phyloP scores from a whole-genome alignment of 2,888 invertebrate species.

The Aporophyla nigra region DNA sequence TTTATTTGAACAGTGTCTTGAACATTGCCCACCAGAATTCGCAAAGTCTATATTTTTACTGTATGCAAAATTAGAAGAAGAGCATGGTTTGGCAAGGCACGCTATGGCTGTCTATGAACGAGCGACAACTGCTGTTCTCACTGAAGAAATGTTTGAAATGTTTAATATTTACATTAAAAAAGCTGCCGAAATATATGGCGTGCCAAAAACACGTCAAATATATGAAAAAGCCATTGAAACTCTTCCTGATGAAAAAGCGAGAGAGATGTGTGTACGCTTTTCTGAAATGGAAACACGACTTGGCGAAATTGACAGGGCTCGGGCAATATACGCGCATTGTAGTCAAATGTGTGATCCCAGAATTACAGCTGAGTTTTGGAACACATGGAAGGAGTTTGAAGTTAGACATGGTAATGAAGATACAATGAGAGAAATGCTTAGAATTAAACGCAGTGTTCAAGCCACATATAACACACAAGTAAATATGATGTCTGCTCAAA shows the following conservation, averaged over 20 bases:
- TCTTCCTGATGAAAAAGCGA: conserved; percentile 96
- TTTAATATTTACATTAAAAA: conserved; percentile 99
- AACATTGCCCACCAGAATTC: conserved; percentile 98
- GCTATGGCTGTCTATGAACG: conserved; percentile 99
- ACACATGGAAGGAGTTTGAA: conserved; percentile 99
- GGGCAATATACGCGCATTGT: conserved; percentile 99
- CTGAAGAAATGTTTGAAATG: conserved; percentile 99
- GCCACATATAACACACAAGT: conserved; percentile 99
- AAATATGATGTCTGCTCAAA: conserved; percentile 99
- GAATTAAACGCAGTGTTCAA: conserved; percentile 99
- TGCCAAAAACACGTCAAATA: conserved; percentile 98
- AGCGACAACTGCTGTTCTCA: conserved; percentile 97
- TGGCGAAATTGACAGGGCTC: conserved; percentile 99
- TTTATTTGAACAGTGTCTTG: conserved; percentile 99
- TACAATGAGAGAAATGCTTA: conserved; percentile 99
- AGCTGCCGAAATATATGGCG: conserved; percentile 99
- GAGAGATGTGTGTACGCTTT: conserved; percentile 99
- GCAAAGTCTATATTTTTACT: conserved; percentile 98
- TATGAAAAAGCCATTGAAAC: conserved; percentile 99
- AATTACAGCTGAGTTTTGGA: conserved; percentile 98
- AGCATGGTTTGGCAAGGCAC: conserved; percentile 98
- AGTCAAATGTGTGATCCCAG: conserved; percentile 99
- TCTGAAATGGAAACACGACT: conserved; percentile 99
- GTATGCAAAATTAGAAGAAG: conserved; percentile 99
- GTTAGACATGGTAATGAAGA: conserved; percentile 99